phyloP scores from a whole-genome alignment of 2,113 vertebrate species.

The Hippolais icterina region DNA sequence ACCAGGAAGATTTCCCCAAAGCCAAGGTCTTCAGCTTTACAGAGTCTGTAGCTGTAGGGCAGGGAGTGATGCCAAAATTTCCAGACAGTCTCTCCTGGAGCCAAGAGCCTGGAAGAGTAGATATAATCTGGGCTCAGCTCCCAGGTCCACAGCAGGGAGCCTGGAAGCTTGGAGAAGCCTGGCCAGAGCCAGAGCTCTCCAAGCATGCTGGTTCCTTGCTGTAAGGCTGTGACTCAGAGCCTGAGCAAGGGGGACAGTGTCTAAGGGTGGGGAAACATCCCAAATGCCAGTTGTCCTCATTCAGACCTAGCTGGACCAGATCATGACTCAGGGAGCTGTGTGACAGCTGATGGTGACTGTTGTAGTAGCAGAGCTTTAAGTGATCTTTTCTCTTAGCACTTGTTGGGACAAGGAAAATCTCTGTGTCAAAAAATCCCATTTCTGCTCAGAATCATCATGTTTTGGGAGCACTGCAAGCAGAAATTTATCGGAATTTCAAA shows the following conservation, averaged over 20 bases:
- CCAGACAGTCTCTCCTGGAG: conserved; percentile 54
- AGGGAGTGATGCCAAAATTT: conserved; percentile 41
- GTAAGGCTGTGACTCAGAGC: background rate
- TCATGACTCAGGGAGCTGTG: background rate
- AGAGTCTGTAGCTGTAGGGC: conserved; percentile 6
- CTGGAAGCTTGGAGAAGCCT: background rate
- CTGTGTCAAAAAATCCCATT: background rate
- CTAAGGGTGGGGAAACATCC: background rate
- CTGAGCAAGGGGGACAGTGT: background rate
- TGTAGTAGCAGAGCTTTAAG: background rate
- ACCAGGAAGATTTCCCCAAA: conserved; percentile 47
- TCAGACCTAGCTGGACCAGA: background rate
- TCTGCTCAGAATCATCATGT: background rate
- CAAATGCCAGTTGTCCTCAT: background rate
- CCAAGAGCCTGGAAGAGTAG: conserved; percentile 59
- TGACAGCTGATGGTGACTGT: background rate
- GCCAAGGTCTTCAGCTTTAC: conserved; percentile 34
- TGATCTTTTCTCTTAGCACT: background rate
- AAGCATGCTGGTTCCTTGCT: background rate
- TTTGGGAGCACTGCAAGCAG: background rate
- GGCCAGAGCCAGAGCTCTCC: background rate
- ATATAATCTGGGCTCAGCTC: conserved; percentile 61
- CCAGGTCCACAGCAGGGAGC: conserved; percentile 53
- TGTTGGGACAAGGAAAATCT: background rate
- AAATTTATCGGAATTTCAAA: background rate